Conservation (phyloP, 2,113 vertebrate species). For the Gadus macrocephalus region DNA sequence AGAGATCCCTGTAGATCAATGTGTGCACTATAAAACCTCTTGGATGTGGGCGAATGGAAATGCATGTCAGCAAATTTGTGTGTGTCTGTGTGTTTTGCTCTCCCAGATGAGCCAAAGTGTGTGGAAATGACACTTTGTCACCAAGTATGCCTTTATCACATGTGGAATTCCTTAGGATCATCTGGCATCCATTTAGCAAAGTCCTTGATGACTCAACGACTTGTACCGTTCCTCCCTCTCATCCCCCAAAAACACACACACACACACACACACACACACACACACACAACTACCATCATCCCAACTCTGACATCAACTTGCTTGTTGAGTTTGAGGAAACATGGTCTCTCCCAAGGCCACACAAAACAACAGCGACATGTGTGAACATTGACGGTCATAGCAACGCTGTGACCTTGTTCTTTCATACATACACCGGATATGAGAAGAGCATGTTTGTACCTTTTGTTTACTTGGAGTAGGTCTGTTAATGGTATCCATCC, state of each 20-base stretch:
- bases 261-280: conserved; percentile 1
- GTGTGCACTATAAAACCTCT: not conserved
- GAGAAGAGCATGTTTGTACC: too few relatives aligned
- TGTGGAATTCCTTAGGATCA: conserved; percentile 52
- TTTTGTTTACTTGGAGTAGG: too few relatives aligned
- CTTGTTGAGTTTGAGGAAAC: too few relatives aligned
- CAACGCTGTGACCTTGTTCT: too few relatives aligned
- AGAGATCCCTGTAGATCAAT: too few relatives aligned
- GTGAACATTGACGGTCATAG: too few relatives aligned
- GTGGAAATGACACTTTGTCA: conserved; percentile 14
- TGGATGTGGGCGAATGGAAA: not conserved
- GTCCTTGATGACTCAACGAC: conserved; percentile 45
- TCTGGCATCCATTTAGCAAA: conserved; percentile 56
- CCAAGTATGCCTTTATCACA: conserved; percentile 37
- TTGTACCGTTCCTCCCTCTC: not conserved
- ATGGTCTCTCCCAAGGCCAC: too few relatives aligned
- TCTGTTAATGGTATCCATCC: too few relatives aligned
- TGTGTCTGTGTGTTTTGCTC: not conserved
- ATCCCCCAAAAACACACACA: not conserved
- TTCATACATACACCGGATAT: too few relatives aligned
- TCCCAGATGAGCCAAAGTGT: not conserved
- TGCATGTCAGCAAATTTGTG: not conserved
- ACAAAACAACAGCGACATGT: too few relatives aligned
- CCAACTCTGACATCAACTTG: not conserved
- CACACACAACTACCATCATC: not conserved